Evolutionary conservation across 2,113 vertebrate genomes (phyloP).

Genomic region (Lichenostomus cassidix): DNA sequence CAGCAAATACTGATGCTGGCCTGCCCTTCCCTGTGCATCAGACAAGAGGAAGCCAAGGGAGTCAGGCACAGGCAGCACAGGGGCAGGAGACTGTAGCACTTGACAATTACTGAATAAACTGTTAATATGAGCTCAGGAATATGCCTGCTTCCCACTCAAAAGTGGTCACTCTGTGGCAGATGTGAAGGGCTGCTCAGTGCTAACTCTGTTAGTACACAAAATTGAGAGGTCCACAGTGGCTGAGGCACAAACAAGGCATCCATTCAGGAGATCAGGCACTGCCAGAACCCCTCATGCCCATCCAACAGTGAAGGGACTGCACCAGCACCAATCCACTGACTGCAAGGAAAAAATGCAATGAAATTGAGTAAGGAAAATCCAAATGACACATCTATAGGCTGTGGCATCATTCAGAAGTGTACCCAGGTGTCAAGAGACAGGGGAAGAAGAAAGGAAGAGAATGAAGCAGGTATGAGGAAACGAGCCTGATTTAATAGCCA

Average conservation of each 20-base stretch:
- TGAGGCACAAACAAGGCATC: not conserved
- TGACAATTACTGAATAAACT: not conserved
- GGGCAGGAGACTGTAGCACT: not conserved
- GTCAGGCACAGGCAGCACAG: fast-evolving
- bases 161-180: not conserved
- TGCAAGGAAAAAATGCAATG: not conserved
- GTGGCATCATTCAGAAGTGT: not conserved
- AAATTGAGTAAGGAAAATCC: not conserved
- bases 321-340: not conserved
- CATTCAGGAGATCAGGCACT: not conserved
- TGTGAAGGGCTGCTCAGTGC: not conserved
- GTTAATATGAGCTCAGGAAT: not conserved
- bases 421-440: not conserved
- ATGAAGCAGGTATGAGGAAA: constrained; percentile 21
- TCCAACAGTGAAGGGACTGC: not conserved
- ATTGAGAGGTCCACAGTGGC: not conserved
- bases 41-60: not conserved
- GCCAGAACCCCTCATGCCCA: not conserved
- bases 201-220: not conserved
- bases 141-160: not conserved
- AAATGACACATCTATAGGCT: not conserved
- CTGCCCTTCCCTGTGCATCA: fast-evolving
- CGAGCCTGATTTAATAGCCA: not conserved
- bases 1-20: not conserved
- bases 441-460: not conserved